Percentiles rank a stretch among this genome's conserved stretches.
Conservation (phyloP, 2,888 invertebrate genomes). For the Tineola bisselliella region DNA sequence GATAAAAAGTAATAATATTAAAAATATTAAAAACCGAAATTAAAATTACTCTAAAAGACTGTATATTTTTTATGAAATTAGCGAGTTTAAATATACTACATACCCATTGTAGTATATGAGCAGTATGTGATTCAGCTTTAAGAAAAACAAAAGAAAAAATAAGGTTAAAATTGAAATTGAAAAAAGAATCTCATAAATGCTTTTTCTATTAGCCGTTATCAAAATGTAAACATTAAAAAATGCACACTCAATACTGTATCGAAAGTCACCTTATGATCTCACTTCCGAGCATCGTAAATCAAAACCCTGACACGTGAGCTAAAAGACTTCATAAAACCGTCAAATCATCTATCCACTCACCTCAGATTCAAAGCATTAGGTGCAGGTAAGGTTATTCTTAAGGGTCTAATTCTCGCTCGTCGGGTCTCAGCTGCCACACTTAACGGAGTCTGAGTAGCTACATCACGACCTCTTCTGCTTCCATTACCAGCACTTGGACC, state of each 20-base stretch:
- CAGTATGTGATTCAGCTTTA: too few species aligned
- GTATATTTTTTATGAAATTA: too few species aligned
- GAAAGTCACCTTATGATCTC: background rate
- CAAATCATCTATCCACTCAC: constrained; percentile 24
- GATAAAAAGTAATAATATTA: too few species aligned
- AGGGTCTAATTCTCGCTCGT: constrained; percentile 40
- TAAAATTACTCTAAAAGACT: too few species aligned
- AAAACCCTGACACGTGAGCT: background rate
- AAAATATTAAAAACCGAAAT: too few species aligned
- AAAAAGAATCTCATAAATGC: too few species aligned
- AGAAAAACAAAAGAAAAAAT: too few species aligned
- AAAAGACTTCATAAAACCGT: background rate
- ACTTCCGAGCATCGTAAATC: background rate
- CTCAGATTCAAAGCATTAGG: constrained; percentile 53
- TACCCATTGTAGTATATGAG: too few species aligned
- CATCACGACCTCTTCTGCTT: constrained; percentile 63
- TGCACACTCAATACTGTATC: background rate
- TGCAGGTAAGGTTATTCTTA: constrained; percentile 45
- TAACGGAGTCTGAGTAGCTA: constrained; percentile 77
- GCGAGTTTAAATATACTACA: too few species aligned
- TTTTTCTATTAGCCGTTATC: too few species aligned
- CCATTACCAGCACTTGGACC: constrained; percentile 25
- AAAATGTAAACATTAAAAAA: too few species aligned
- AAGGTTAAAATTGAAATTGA: too few species aligned
- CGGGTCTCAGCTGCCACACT: constrained; percentile 76